Conservation (phyloP, 1,140 invertebrate species). For the Acyrthosiphon pisum region DNA sequence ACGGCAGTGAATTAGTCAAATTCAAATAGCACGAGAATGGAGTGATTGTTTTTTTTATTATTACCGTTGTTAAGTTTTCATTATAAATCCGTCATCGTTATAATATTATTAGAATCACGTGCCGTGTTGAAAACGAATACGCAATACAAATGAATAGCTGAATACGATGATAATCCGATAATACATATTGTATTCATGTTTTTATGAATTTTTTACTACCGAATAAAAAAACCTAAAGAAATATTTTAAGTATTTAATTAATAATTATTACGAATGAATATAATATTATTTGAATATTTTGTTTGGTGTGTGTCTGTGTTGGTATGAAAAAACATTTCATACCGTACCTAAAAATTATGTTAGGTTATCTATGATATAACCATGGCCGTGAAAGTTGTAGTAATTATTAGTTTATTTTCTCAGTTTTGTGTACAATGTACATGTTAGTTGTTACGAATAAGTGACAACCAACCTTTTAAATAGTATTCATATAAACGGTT, state of each 20-base stretch:
- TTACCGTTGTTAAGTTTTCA: background rate
- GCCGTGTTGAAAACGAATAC: background rate
- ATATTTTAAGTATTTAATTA: background rate
- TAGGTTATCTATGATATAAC: too few species aligned
- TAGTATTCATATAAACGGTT: background rate
- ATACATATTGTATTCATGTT: background rate
- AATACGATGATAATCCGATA: background rate
- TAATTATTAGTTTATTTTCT: background rate
- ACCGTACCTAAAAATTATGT: too few species aligned
- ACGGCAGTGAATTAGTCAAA: too few species aligned
- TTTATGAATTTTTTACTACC: background rate
- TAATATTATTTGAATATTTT: too few species aligned
- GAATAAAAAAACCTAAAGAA: background rate
- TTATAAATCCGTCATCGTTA: background rate
- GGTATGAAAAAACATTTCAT: too few species aligned
- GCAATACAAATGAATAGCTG: background rate
- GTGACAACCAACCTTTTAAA: background rate
- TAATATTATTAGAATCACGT: background rate
- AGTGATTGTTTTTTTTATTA: too few species aligned
- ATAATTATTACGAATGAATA: too few species aligned
- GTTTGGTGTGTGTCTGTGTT: too few species aligned
- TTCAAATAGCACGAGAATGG: background rate
- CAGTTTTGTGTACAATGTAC: background rate
- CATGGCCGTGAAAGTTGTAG: too few species aligned
- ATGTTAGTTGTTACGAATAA: background rate